Conservation (phyloP, 2,797 vertebrate genomes). For the Cyclura pinguis region DNA sequence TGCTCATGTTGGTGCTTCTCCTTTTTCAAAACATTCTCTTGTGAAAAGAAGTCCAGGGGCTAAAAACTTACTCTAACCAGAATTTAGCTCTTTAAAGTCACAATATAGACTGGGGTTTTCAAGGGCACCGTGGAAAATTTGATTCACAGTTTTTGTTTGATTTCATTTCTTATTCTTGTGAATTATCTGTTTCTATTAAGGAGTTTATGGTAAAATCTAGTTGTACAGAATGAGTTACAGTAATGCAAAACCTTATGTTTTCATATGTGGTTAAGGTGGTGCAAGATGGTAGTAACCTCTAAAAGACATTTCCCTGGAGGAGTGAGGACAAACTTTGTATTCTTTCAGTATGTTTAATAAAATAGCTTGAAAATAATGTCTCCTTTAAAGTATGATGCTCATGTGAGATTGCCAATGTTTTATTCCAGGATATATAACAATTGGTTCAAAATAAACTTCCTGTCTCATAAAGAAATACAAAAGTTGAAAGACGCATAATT, state of each 20-base stretch:
- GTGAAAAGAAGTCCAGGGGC: constrained; percentile 11
- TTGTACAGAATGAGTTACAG: background rate
- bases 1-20: background rate
- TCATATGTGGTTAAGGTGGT: constrained; percentile 24
- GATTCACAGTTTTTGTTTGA: constrained; percentile 4
- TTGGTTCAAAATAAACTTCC: constrained; percentile 12
- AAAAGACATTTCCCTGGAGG: constrained; percentile 16
- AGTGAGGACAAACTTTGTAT: background rate
- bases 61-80: constrained; percentile 40
- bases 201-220: background rate
- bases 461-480: constrained; percentile 29
- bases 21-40: constrained; percentile 21
- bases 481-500: constrained; percentile 11
- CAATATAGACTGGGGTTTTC: constrained; percentile 46
- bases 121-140: constrained; percentile 16
- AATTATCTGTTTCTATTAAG: background rate
- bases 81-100: constrained; percentile 34
- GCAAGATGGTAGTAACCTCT: constrained; percentile 42
- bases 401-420: constrained; percentile 38
- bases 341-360: constrained; percentile 1
- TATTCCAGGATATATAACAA: constrained; percentile 18
- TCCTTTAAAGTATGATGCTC: constrained; percentile 30
- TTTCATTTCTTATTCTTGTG: background rate
- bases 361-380: constrained; percentile 10
- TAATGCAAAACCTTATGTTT: constrained; percentile 11